These are phyloP conservation scores for honey bee (Apis mellifera) DNA, from an alignment of 1,140 invertebrate species.

Conservation along the genomic window DNA sequence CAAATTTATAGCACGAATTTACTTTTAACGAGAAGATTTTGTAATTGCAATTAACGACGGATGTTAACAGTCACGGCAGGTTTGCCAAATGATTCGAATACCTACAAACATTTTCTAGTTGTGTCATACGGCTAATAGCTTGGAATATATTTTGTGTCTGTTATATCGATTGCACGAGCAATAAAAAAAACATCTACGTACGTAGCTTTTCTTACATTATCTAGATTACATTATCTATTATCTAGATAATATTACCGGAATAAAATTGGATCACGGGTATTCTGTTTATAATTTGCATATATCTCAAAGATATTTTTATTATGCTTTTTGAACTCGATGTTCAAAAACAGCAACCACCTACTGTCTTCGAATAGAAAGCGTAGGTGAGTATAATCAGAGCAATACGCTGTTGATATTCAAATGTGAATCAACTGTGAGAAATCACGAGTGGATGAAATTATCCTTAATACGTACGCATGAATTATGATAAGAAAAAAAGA, in stretches of 20 bases:
- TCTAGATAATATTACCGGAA: not conserved
- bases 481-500: no score
- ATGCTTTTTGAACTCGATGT: not conserved
- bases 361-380: not conserved
- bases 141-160: not conserved
- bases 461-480: no score
- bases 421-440: not conserved
- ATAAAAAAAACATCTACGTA: no score
- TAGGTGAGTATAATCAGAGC: not conserved
- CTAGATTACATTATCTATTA: no score
- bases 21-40: not conserved
- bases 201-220: not conserved
- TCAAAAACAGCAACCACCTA: not conserved
- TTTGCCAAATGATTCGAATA: not conserved
- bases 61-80: not conserved
- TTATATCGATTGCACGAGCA: not conserved
- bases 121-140: not conserved
- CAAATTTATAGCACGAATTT: not conserved
- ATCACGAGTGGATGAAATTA: not conserved
- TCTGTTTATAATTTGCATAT: not conserved
- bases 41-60: not conserved
- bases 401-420: not conserved
- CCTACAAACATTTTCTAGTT: not conserved
- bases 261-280: not conserved
- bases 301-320: not conserved